A percentile compares a stretch with the other conserved stretches of the same genome.
These are phyloP conservation scores for Gambusia holbrooki DNA, from an alignment of 2,113 vertebrate species.

Conservation along the genomic window DNA sequence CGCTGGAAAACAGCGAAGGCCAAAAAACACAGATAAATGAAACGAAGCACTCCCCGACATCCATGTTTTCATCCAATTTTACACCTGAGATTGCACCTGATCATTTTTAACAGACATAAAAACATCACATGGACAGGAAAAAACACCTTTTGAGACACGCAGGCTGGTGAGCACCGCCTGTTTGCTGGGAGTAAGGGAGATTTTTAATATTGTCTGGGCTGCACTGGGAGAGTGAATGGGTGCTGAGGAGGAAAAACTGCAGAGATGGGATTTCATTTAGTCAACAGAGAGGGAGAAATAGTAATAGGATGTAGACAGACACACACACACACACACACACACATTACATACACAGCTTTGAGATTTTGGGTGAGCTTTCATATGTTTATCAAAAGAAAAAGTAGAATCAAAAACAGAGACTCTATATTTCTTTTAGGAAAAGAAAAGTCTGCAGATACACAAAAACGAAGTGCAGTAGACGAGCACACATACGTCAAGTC, in stretches of 20 bases:
- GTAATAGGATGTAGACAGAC: constrained; percentile 52
- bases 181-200: constrained; percentile 44
- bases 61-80: constrained; percentile 47
- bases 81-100: constrained; percentile 54
- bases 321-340: constrained; percentile 25
- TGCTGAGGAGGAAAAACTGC: constrained; percentile 61
- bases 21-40: constrained; percentile 27
- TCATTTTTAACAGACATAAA: constrained; percentile 69
- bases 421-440: constrained; percentile 19
- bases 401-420: constrained; percentile 18
- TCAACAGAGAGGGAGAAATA: constrained; percentile 50
- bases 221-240: constrained; percentile 54
- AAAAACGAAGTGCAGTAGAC: background rate
- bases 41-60: constrained; percentile 18
- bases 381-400: constrained; percentile 57
- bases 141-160: constrained; percentile 33
- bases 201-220: constrained; percentile 66
- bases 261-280: constrained; percentile 59
- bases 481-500: constrained; percentile 11
- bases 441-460: constrained; percentile 7
- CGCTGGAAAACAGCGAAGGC: constrained; percentile 24
- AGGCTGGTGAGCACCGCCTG: constrained; percentile 18
- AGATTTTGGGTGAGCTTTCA: constrained; percentile 34
- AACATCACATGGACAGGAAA: constrained; percentile 37
- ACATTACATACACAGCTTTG: constrained; percentile 8